Percentiles rank a stretch among this genome's conserved stretches.
phyloP scores from a whole-genome alignment of 2,113 vertebrate genomes.

The Ginglymostoma cirratum region DNA sequence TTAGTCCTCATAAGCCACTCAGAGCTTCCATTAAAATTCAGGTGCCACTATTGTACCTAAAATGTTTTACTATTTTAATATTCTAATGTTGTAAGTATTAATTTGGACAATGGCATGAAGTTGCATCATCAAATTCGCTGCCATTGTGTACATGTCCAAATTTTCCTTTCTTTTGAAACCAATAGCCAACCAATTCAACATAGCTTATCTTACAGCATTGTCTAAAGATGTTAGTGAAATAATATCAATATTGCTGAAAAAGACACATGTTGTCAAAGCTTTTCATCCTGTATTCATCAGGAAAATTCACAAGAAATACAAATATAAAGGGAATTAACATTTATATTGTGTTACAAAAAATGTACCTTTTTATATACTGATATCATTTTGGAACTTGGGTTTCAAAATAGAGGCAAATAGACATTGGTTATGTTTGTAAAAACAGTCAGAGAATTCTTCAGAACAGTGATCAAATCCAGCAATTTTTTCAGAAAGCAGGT shows the following conservation, averaged over 20 bases:
- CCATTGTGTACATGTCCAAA: background rate
- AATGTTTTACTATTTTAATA: background rate
- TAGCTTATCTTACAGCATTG: background rate
- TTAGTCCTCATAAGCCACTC: background rate
- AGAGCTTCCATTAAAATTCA: background rate
- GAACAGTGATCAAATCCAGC: too few species aligned
- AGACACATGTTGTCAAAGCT: too few species aligned
- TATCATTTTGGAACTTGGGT: too few species aligned
- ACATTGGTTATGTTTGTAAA: too few species aligned
- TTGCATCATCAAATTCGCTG: background rate
- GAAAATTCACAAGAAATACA: too few species aligned
- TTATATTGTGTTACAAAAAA: too few species aligned
- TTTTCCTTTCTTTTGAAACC: background rate
- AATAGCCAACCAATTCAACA: background rate
- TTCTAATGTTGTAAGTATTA: background rate
- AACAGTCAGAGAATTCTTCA: too few species aligned
- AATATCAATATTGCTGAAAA: background rate
- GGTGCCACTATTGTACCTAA: background rate
- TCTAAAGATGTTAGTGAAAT: background rate
- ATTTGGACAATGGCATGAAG: background rate
- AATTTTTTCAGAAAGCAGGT: too few species aligned
- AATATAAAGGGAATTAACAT: too few species aligned
- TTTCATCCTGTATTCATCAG: too few species aligned
- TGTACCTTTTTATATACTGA: too few species aligned
- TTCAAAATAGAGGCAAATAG: too few species aligned